Evolutionary conservation across 2,113 vertebrate genomes (phyloP), one percentile per base, ranked within the genome.

Genomic region (Colistium nudipinnis): DNA sequence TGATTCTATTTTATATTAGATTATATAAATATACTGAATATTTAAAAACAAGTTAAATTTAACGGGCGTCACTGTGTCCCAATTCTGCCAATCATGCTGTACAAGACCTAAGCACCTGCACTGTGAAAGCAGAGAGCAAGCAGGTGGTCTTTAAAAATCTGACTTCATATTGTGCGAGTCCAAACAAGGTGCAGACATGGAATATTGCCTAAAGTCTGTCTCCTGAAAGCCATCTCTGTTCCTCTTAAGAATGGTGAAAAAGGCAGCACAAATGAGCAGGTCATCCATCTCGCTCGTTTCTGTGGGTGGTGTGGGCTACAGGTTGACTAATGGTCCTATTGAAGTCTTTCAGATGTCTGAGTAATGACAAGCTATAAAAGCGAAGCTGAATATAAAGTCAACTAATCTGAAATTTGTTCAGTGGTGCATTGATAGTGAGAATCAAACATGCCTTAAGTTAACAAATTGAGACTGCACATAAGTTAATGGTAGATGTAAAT

Each of bases 291-390:
- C 80, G 62, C 77, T 79, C 88, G 85, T 79, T 78, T 78, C 73
- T 67, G 74, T 90, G 85, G 84, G 85, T 77, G 84, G 82, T 75
- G 71, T 64, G 73, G 61, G 82, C 80, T 76, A 82, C 82, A 86
- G 68, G 82, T 84, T 91, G 84, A 87, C 68, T 80, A 86, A 89
- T 90, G 88, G 64, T 80, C 78, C 64, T 85, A 81, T 47, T 90
- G 78, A 86, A 91, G 88, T 82, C 79, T 74, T 78, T 83, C 77
- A 85, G 67, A 84, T 88, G 74, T 85, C 80, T 86, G 78, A 89
- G 80, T 86, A 87, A 90, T 79, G 84, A 83, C 78, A 74, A 74
- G 66, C 84, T 73, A 81, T 87, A 84, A 88, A 88, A 84, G 60
- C 70, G 75, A 79, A 86, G 73, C 74, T 82, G 83, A 82, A 80